Base-by-base conservation (phyloP, 2,797 vertebrate genomes). In the Myotis daubentonii region DNA sequence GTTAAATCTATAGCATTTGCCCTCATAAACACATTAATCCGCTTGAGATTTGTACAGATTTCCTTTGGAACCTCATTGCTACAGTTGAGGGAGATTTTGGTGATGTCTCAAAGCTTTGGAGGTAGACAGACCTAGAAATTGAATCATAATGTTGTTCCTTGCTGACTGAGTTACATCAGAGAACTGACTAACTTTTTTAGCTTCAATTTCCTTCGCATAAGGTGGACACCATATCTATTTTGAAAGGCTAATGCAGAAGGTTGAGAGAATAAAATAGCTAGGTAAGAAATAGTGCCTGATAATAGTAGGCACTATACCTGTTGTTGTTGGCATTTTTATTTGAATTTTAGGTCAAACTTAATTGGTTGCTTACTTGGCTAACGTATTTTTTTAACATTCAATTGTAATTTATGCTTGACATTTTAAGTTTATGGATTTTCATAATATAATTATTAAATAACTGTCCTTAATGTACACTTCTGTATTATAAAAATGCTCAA, bases 21-120 rank as follows among this genome's bases (percentile, higher is more conserved):
- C 62, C 88, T 93, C 44, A 89, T 92, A 93, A 96, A 87, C 79
- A 95, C 78, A 70, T 80, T 96, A 92, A 95, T 96, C 92, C 96
- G 70, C 70, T 41, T 65, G 51, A 94, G 74, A 94, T 92, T 95
- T 95, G 55, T 94, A 60, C 91, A 92, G 75, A 94, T 96, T 94
- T 94, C 55, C 85, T 88, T 85, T 72, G n/a, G n/a, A 95, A 92
- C 60, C 84, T 97, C 75, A 47, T 70, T 86, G 79, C 44, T 92
- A 38, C 10, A 86, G 28, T 91, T 76, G 41, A 94, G 83, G 68
- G 53, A 38, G 66, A 23, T 90, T 94, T 95, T 89, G 71, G 53
- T 76, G 66, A 84, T 44, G 15, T 89, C 88, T 97, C 75, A 70
- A 84, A 74, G 57, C 74, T 94, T 92, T 91, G 79, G 65, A 92